Percentiles rank a stretch among this genome's conserved stretches.
Evolutionary conservation across 2,113 vertebrate genomes (phyloP).

Genomic region (Condylura cristata): DNA sequence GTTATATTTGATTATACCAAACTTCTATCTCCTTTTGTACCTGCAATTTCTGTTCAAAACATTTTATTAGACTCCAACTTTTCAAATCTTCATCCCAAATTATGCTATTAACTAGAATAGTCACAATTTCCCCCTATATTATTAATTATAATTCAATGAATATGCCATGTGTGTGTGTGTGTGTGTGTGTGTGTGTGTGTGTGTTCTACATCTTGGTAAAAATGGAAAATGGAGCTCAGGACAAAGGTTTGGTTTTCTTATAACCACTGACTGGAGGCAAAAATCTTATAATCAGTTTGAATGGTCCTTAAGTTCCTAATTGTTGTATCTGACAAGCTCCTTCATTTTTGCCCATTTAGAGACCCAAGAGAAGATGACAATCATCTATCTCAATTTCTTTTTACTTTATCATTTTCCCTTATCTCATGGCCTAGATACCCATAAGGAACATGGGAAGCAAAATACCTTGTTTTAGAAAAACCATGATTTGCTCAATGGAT

Average conservation of each 20-base stretch:
- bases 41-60: neutral
- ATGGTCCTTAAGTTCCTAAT: neutral
- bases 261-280: neutral
- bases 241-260: neutral
- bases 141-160: neutral
- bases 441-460: neutral
- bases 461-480: neutral
- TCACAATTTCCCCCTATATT: neutral
- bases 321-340: neutral
- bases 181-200: no score
- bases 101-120: neutral
- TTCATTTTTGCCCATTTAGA: neutral
- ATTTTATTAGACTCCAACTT: neutral
- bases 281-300: neutral
- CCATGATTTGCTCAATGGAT: neutral
- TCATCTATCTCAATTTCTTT: neutral
- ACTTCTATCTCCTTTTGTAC: neutral
- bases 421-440: neutral
- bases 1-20: neutral
- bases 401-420: neutral
- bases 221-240: neutral
- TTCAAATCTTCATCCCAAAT: neutral
- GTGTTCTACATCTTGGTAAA: neutral
- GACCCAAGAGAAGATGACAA: neutral
- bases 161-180: neutral